These are phyloP conservation scores for Lates japonicus DNA, from an alignment of 2,797 vertebrate genomes.

Conservation along the genomic window DNA sequence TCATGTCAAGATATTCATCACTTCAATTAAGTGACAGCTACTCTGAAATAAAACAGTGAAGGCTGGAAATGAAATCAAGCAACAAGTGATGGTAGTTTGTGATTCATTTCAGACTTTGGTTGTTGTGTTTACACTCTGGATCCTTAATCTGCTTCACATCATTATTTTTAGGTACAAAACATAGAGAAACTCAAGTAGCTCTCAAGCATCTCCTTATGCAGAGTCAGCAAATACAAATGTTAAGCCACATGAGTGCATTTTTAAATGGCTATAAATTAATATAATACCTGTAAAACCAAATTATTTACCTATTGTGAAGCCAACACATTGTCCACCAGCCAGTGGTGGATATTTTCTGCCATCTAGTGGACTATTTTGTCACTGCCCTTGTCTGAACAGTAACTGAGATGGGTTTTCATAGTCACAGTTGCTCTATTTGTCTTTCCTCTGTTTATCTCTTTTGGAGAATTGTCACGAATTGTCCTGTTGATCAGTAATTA, in stretches of 20 bases:
- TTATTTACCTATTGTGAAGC: not conserved
- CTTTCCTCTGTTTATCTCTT: not conserved
- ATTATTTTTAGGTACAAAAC: not conserved
- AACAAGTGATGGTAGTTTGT: not conserved
- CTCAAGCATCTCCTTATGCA: not conserved
- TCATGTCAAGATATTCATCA: constrained; percentile 21
- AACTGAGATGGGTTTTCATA: not conserved
- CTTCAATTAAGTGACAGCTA: constrained; percentile 31
- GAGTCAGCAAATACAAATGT: no score
- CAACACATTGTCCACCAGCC: not conserved
- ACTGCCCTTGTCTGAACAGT: not conserved
- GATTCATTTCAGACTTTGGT: not conserved
- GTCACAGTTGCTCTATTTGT: not conserved
- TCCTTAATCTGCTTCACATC: not conserved
- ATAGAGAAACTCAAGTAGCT: not conserved
- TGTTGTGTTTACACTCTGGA: not conserved
- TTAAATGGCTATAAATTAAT: not conserved
- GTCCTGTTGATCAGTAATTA: not conserved
- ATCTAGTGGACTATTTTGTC: constrained; percentile 30
- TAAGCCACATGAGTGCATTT: not conserved
- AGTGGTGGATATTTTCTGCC: constrained; percentile 25
- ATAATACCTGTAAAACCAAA: not conserved
- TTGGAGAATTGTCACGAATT: constrained; percentile 1
- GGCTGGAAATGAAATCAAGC: constrained; percentile 32
- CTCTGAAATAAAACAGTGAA: constrained; percentile 42